These are phyloP conservation scores for Troglohyphantes excavatus DNA, from an alignment of 2,888 invertebrate species.

Conservation along the genomic window DNA sequence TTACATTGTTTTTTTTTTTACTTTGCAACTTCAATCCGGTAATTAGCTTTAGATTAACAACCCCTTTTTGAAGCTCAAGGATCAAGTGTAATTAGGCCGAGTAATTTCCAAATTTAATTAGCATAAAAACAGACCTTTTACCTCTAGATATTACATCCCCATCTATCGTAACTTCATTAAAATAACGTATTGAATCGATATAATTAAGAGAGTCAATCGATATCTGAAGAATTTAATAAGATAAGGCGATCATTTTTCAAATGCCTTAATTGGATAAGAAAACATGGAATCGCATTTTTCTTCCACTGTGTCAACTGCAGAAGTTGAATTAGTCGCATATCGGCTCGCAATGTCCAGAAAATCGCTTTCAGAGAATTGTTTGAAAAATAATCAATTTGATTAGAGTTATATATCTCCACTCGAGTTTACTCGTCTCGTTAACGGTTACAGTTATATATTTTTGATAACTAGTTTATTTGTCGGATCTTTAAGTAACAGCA, in stretches of 20 bases:
- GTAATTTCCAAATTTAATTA: slow-evolving; percentile 27
- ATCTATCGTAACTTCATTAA: background rate
- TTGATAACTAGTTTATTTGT: slow-evolving; percentile 7
- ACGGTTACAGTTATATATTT: background rate
- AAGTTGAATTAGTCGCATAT: background rate
- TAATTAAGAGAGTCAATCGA: slow-evolving; percentile 18
- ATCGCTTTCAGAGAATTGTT: background rate
- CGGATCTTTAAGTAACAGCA: background rate
- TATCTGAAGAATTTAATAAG: slow-evolving; percentile 15
- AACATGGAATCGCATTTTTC: slow-evolving; percentile 6
- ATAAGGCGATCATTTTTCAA: slow-evolving; percentile 23
- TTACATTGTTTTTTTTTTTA: slow-evolving; percentile 2
- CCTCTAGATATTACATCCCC: background rate
- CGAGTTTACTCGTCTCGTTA: background rate
- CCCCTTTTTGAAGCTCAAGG: background rate
- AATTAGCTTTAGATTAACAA: slow-evolving; percentile 6
- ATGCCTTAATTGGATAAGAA: slow-evolving; percentile 12
- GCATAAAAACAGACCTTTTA: slow-evolving; percentile 15
- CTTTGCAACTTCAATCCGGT: background rate
- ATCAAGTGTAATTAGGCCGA: slow-evolving; percentile 28
- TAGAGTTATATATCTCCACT: background rate
- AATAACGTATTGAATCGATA: slow-evolving; percentile 27
- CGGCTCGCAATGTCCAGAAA: too few species aligned
- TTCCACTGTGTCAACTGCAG: background rate
- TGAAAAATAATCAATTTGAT: too few species aligned